Percentiles rank a stretch among this genome's conserved stretches.
Conservation (phyloP, 2,113 vertebrate genomes). For the Marmota monax region DNA sequence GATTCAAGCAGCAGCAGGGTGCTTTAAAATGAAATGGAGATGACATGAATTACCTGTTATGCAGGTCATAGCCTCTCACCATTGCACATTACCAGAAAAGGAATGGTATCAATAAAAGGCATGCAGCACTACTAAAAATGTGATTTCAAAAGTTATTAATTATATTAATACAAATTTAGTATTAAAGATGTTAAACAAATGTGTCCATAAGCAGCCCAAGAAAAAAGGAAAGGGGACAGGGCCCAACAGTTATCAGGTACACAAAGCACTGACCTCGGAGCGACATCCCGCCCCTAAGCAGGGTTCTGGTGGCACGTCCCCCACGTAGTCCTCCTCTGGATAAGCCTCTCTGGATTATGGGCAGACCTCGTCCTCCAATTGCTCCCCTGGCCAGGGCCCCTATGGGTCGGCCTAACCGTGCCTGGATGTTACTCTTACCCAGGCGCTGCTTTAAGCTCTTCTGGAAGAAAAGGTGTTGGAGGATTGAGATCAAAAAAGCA, state of each 20-base stretch:
- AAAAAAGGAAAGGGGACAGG: conserved; percentile 58
- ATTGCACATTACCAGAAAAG: conserved; percentile 80
- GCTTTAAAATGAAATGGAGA: conserved; percentile 80
- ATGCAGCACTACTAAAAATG: conserved; percentile 80
- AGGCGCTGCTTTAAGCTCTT: conserved; percentile 98
- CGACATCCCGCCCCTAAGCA: conserved; percentile 92
- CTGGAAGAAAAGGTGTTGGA: conserved; percentile 83
- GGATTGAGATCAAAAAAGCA: conserved; percentile 77
- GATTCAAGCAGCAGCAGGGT: conserved; percentile 78
- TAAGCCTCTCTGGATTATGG: conserved; percentile 92
- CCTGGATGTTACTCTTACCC: conserved; percentile 99
- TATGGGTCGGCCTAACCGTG: conserved; percentile 94
- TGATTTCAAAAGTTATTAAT: conserved; percentile 74
- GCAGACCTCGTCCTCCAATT: conserved; percentile 89
- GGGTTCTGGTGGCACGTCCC: conserved; percentile 91
- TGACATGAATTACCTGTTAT: conserved; percentile 77
- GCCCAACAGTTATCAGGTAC: not conserved
- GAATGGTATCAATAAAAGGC: conserved; percentile 78
- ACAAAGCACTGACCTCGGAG: conserved; percentile 91
- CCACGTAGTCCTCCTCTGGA: conserved; percentile 91
- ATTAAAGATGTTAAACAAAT: conserved; percentile 77
- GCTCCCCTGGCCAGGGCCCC: conserved; percentile 91
- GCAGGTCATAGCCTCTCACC: conserved; percentile 73
- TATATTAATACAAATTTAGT: conserved; percentile 71
- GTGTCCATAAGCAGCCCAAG: conserved; percentile 73